Percentiles rank a stretch among this genome's conserved stretches.
phyloP scores from a whole-genome alignment of 1,140 invertebrate species.

The Orius insidiosus region DNA sequence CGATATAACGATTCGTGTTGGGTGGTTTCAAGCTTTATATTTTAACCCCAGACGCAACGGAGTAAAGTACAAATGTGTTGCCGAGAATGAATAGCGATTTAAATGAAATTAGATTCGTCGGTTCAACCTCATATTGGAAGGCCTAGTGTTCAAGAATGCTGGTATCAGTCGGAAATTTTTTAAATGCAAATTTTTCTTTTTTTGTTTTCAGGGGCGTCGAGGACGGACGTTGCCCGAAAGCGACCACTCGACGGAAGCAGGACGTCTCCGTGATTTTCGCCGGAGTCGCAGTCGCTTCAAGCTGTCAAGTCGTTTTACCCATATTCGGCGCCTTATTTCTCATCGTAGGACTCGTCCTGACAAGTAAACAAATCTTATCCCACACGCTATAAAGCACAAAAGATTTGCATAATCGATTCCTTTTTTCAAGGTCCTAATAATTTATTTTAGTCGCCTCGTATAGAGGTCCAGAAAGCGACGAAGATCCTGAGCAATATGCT shows the following conservation, averaged over 20 bases:
- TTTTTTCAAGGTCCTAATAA: constrained; percentile 13
- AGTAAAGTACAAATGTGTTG: too few relatives aligned
- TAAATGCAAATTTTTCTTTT: neutral
- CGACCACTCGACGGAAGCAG: constrained; percentile 40
- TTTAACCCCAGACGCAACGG: too few relatives aligned
- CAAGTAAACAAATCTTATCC: constrained; percentile 31
- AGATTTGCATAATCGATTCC: neutral
- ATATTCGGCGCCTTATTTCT: constrained; percentile 56
- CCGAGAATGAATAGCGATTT: too few relatives aligned
- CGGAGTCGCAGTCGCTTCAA: constrained; percentile 52
- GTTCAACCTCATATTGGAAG: too few relatives aligned
- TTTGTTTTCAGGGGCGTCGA: constrained; percentile 2
- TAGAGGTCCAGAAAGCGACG: constrained; percentile 46
- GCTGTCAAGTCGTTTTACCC: constrained; percentile 54
- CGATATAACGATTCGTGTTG: too few relatives aligned
- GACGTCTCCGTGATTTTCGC: constrained; percentile 54
- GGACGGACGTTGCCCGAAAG: constrained; percentile 30
- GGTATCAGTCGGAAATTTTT: too few relatives aligned
- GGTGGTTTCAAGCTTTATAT: too few relatives aligned
- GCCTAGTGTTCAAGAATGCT: too few relatives aligned
- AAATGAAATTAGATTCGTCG: too few relatives aligned
- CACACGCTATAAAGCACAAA: too few relatives aligned
- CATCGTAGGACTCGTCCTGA: constrained; percentile 50
- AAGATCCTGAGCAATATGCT: constrained; percentile 47
- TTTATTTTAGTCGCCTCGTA: constrained; percentile 48